Conservation (phyloP, 2,888 invertebrate species). For the Perithous albicinctus region DNA sequence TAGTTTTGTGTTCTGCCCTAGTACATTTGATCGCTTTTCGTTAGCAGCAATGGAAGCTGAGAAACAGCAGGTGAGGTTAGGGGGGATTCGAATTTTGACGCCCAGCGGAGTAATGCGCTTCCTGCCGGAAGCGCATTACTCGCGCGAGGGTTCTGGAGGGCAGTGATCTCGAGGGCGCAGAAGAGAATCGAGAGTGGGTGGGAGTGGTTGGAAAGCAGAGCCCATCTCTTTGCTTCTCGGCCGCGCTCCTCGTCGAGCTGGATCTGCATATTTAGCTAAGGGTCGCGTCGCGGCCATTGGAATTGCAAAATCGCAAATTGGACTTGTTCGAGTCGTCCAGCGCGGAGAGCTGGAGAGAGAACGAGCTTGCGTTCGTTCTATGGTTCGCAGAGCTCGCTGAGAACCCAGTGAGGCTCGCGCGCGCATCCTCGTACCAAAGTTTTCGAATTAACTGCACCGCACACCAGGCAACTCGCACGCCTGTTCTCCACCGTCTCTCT, state of each 20-base stretch:
- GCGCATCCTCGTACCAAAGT: conserved; percentile 71
- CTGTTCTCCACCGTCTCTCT: conserved; percentile 47
- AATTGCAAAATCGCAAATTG: conserved; percentile 85
- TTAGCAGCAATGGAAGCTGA: conserved; percentile 4
- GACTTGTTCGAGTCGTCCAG: conserved; percentile 80
- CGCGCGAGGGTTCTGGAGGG: conserved; percentile 7
- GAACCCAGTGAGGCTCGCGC: conserved; percentile 56
- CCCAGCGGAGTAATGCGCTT: conserved; percentile 42
- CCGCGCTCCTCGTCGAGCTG: conserved; percentile 66
- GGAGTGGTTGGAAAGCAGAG: conserved; percentile 31
- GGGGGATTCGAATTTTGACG: conserved; percentile 42
- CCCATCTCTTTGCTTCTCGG: conserved; percentile 35
- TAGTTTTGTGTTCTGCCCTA: not conserved
- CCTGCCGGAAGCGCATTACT: conserved; percentile 24
- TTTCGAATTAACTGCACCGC: conserved; percentile 77
- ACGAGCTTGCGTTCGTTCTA: conserved; percentile 33
- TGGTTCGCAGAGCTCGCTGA: conserved; percentile 25
- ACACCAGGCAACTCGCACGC: conserved; percentile 50
- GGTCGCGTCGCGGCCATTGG: conserved; percentile 83
- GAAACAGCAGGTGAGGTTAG: conserved; percentile 14
- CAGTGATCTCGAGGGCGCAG: conserved; percentile 32
- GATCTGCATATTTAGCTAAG: conserved; percentile 84
- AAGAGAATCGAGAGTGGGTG: conserved; percentile 32
- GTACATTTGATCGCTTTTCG: conserved; percentile 4
- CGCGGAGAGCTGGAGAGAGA: conserved; percentile 26